A percentile compares a stretch with the other conserved stretches of the same genome.
Conservation (phyloP, 2,797 vertebrate genomes). For the Rhincodon typus region DNA sequence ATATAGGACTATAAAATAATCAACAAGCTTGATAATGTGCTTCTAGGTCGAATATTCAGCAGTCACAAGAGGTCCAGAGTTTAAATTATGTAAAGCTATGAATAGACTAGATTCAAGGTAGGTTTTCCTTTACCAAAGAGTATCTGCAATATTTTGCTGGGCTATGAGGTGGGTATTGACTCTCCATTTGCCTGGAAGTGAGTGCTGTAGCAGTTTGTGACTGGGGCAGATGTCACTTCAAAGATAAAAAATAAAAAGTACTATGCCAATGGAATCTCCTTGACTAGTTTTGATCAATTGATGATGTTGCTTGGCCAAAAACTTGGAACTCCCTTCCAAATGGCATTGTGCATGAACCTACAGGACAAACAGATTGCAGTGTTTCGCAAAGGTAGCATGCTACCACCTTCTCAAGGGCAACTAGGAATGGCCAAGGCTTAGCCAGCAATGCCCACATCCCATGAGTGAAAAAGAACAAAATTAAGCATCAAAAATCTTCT, state of each 20-base stretch:
- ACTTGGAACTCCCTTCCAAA: too few species aligned
- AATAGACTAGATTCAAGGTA: not conserved
- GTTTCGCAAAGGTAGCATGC: too few species aligned
- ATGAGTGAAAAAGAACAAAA: too few species aligned
- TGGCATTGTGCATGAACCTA: too few species aligned
- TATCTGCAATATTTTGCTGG: not conserved
- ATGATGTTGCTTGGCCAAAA: not conserved
- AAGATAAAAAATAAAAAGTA: not conserved
- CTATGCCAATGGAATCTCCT: not conserved
- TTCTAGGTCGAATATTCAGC: not conserved
- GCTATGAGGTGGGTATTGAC: not conserved
- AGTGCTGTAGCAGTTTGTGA: not conserved
- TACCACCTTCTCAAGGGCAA: too few species aligned
- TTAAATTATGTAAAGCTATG: not conserved
- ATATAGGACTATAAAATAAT: not conserved
- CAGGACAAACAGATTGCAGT: too few species aligned
- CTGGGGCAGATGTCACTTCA: not conserved
- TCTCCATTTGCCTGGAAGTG: not conserved
- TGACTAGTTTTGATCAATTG: not conserved
- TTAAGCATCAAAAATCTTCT: too few species aligned
- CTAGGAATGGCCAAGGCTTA: too few species aligned
- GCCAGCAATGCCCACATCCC: too few species aligned
- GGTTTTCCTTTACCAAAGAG: not conserved
- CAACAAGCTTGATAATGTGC: not conserved
- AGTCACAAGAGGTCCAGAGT: not conserved